phyloP scores from a whole-genome alignment of 2,797 vertebrate genomes.

The Avahi laniger region DNA sequence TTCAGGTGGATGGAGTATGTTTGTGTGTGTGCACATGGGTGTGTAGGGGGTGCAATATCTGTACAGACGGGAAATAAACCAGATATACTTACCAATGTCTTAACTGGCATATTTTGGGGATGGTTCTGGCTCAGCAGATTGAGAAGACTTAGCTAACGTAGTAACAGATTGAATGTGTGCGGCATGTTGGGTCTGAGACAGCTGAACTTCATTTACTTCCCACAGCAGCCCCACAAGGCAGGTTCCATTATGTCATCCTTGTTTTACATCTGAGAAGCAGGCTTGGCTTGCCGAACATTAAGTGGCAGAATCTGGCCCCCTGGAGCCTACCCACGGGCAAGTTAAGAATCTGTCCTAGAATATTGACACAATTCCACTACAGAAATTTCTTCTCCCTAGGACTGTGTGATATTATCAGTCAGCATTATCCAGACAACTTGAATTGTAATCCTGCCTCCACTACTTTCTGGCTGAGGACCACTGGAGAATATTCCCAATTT shows the following conservation, averaged over 20 bases:
- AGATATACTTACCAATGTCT: neutral
- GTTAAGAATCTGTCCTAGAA: neutral
- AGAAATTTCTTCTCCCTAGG: neutral
- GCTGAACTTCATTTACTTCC: neutral
- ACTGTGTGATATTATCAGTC: neutral
- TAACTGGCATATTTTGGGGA: slow-evolving; percentile 33
- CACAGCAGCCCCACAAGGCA: neutral
- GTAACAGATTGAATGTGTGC: neutral
- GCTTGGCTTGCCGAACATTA: neutral
- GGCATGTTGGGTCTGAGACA: neutral
- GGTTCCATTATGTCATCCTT: neutral
- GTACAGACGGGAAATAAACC: slow-evolving; percentile 71
- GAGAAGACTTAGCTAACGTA: neutral
- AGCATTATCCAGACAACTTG: neutral
- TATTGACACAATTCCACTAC: neutral
- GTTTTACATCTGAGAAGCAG: neutral
- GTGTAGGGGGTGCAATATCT: neutral
- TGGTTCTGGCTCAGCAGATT: neutral
- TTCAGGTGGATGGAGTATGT: slow-evolving; percentile 7
- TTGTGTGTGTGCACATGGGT: neutral
- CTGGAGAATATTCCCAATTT: neutral
- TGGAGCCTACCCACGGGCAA: neutral
- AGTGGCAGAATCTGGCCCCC: neutral
- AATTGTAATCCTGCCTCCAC: neutral
- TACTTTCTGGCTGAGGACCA: neutral